These are phyloP conservation scores for Chelonoidis abingdonii DNA, from an alignment of 2,113 vertebrate genomes.

Conservation along the genomic window DNA sequence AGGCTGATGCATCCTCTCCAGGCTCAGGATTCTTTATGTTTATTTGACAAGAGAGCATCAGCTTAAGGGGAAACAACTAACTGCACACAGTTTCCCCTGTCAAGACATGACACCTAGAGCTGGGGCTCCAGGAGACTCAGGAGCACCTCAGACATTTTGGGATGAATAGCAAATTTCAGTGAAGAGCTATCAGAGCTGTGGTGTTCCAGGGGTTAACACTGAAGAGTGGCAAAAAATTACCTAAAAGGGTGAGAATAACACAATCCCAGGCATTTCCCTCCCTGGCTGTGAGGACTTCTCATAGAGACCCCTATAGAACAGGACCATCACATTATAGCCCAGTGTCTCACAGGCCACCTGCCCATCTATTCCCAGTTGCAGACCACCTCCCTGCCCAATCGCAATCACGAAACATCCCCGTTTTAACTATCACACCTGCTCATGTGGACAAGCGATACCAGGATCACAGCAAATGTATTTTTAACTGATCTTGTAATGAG, in stretches of 20 bases:
- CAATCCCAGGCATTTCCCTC: neutral
- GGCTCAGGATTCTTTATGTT: neutral
- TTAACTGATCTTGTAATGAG: constrained; percentile 1
- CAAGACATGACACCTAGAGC: neutral
- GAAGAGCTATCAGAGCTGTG: neutral
- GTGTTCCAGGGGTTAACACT: neutral
- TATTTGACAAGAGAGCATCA: neutral
- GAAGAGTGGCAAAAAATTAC: neutral
- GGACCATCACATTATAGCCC: neutral
- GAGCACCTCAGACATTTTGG: neutral
- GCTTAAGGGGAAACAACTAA: neutral
- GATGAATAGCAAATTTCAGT: neutral
- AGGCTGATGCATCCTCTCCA: neutral
- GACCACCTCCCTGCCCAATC: neutral
- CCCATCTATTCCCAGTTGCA: neutral
- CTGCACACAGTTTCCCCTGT: neutral
- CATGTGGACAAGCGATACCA: neutral
- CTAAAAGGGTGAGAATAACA: neutral
- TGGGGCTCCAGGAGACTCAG: neutral
- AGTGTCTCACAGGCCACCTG: neutral
- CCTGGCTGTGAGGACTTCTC: neutral
- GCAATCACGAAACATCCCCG: neutral
- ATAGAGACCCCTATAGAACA: neutral
- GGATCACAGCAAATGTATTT: neutral
- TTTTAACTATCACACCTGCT: neutral